phyloP scores from a whole-genome alignment of 1,140 invertebrate species.

The Leptinotarsa lineolata region DNA sequence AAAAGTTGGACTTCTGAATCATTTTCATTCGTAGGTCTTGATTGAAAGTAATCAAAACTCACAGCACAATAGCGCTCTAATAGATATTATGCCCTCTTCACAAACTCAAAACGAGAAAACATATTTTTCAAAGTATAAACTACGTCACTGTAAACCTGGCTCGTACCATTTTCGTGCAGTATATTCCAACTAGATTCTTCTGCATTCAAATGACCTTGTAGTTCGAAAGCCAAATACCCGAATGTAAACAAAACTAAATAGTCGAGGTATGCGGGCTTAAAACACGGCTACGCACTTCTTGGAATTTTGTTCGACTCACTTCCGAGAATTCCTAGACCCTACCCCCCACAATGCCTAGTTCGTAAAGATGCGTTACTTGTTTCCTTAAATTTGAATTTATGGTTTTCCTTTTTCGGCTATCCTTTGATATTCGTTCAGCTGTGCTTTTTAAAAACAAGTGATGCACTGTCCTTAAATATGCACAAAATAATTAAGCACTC shows the following conservation, averaged over 20 bases:
- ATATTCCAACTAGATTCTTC: neutral
- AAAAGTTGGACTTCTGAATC: no score
- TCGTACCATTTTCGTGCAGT: neutral
- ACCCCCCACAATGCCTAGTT: neutral
- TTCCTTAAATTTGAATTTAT: neutral
- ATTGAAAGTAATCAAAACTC: no score
- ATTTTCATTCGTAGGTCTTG: no score
- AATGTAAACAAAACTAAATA: constrained; percentile 12
- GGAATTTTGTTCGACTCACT: neutral
- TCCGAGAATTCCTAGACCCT: neutral
- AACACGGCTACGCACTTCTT: neutral
- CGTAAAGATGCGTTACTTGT: constrained; percentile 2
- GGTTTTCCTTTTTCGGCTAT: neutral
- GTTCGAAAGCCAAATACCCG: neutral
- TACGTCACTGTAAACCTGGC: neutral
- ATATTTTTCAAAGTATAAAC: no score
- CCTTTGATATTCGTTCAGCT: neutral
- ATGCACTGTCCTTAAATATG: no score
- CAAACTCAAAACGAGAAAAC: no score
- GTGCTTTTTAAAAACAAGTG: no score
- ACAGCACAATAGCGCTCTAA: no score
- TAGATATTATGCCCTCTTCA: no score
- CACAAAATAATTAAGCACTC: no score
- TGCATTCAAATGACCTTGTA: neutral
- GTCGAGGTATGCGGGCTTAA: neutral